Conservation (phyloP, 2,888 invertebrate species). For the Meandrusa payeni region DNA sequence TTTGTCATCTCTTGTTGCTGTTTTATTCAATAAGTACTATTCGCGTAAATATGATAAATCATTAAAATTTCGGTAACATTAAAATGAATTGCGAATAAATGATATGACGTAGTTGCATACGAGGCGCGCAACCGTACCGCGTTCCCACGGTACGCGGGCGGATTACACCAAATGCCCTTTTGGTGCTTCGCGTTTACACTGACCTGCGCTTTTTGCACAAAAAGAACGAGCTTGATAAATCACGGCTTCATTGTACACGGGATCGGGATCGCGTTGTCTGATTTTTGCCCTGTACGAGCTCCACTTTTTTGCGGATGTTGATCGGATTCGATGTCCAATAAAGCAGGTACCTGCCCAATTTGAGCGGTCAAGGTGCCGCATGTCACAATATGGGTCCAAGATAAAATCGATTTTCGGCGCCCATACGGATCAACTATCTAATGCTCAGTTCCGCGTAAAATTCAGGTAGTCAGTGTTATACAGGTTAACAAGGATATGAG, state of each 20-base stretch:
- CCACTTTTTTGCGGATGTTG: slow-evolving; percentile 59
- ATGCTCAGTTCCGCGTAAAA: slow-evolving; percentile 58
- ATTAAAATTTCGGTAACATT: no score
- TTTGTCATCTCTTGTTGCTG: no score
- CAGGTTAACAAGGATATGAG: no score
- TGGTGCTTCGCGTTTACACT: slow-evolving; percentile 72
- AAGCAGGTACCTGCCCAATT: slow-evolving; percentile 70
- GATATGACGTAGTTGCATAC: background rate
- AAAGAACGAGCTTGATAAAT: slow-evolving; percentile 72
- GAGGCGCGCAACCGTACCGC: slow-evolving; percentile 29
- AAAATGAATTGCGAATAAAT: no score
- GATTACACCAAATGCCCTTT: slow-evolving; percentile 77
- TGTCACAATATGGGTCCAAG: slow-evolving; percentile 67
- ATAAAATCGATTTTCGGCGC: slow-evolving; percentile 48
- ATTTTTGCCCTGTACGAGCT: slow-evolving; percentile 57
- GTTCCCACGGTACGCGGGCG: slow-evolving; percentile 70
- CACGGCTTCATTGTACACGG: slow-evolving; percentile 67
- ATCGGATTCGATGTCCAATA: slow-evolving; percentile 63
- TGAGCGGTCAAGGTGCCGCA: slow-evolving; percentile 73
- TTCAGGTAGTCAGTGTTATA: slow-evolving; percentile 27
- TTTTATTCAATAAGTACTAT: no score
- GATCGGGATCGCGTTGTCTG: slow-evolving; percentile 59
- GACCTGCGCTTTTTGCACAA: slow-evolving; percentile 75
- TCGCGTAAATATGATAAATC: no score
- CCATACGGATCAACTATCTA: slow-evolving; percentile 26